These are phyloP conservation scores for Sebastes oblongus DNA, from an alignment of 2,797 vertebrate genomes.

Conservation along the genomic window DNA sequence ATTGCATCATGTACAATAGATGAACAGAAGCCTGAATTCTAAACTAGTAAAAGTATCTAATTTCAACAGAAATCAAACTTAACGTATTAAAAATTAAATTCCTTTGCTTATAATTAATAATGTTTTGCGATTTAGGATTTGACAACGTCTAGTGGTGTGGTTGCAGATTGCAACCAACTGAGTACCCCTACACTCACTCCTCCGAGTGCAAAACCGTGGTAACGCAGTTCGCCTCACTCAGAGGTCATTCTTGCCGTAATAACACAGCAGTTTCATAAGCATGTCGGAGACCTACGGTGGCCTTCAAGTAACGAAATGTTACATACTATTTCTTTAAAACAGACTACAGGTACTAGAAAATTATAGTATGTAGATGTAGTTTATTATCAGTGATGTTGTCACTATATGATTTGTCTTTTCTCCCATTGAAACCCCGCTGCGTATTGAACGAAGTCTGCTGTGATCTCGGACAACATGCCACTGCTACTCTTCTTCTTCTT, in stretches of 20 bases:
- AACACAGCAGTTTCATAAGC: no score
- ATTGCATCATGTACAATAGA: background rate
- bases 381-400: background rate
- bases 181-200: no score
- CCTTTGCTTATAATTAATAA: background rate
- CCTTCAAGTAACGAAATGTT: no score
- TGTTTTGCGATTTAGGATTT: background rate
- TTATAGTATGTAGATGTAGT: background rate
- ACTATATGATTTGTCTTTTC: background rate
- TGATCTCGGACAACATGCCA: background rate
- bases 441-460: background rate
- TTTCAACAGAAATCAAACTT: no score
- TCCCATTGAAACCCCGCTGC: background rate
- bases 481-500: background rate
- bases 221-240: no score
- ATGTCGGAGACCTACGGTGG: no score
- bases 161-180: no score
- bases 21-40: background rate
- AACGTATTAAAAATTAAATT: background rate
- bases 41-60: background rate
- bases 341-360: rapidly evolving
- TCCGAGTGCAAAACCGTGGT: no score
- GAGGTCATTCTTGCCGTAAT: no score
- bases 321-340: background rate
- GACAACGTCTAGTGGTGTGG: no score